phyloP scores from a whole-genome alignment of 2,797 vertebrate species.

The Apogon hyalosoma region DNA sequence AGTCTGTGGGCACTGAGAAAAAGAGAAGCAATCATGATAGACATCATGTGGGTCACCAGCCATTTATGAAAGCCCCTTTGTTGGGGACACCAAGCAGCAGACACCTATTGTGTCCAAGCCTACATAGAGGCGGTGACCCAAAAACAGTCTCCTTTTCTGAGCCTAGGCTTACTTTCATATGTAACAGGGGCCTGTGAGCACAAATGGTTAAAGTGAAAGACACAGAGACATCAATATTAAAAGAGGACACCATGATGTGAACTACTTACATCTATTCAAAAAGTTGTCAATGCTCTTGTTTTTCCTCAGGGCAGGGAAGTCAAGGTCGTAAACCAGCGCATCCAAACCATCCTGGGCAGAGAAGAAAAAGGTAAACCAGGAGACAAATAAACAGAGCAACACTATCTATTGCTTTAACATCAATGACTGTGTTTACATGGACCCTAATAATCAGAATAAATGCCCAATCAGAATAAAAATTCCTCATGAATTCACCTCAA shows the following conservation, averaged over 20 bases:
- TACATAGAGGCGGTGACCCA: constrained; percentile 76
- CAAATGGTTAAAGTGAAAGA: constrained; percentile 48
- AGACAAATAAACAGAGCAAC: constrained; percentile 15
- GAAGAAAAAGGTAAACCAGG: constrained; percentile 49
- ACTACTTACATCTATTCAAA: constrained; percentile 98
- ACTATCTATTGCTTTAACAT: not conserved
- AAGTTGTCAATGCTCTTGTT: constrained; percentile 99
- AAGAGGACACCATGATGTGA: constrained; percentile 15
- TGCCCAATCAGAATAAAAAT: too few relatives aligned
- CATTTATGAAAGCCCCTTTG: constrained; percentile 82
- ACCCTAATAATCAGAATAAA: too few relatives aligned
- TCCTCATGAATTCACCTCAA: too few relatives aligned
- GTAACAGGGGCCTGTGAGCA: constrained; percentile 35
- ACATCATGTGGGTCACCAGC: constrained; percentile 81
- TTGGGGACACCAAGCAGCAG: constrained; percentile 78
- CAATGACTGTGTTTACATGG: not conserved
- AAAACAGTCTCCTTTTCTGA: constrained; percentile 69
- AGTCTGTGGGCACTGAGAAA: constrained; percentile 46
- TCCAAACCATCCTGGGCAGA: constrained; percentile 94
- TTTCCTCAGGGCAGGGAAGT: constrained; percentile 99
- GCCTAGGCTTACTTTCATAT: constrained; percentile 39
- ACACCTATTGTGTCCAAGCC: constrained; percentile 80
- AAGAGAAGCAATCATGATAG: constrained; percentile 57
- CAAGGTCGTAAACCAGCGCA: constrained; percentile 97
- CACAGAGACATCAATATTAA: constrained; percentile 11